Percentiles rank a stretch among this genome's conserved stretches.
phyloP scores from a whole-genome alignment of 2,797 vertebrate species.

The Sebastolobus alascanus region DNA sequence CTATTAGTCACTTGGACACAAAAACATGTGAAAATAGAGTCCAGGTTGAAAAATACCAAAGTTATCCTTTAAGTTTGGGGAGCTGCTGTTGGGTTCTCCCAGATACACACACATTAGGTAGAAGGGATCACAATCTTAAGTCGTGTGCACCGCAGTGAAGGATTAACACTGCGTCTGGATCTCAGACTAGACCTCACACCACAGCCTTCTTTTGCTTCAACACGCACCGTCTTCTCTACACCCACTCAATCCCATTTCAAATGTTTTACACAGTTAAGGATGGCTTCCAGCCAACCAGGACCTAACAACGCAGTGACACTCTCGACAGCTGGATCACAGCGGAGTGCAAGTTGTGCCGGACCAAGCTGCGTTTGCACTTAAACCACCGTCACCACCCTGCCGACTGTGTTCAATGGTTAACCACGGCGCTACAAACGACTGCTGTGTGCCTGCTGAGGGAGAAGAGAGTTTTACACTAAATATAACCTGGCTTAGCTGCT shows the following conservation, averaged over 20 bases:
- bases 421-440: constrained; percentile 64
- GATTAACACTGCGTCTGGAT: constrained; percentile 41
- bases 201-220: constrained; percentile 16
- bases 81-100: constrained; percentile 18
- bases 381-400: constrained; percentile 56
- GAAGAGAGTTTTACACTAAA: constrained; percentile 69
- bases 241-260: constrained; percentile 19
- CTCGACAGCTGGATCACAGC: constrained; percentile 58
- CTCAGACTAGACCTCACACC: constrained; percentile 25
- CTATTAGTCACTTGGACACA: too few relatives aligned
- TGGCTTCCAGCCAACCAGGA: constrained; percentile 16
- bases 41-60: too few relatives aligned
- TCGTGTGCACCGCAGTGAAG: constrained; percentile 23
- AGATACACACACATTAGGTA: background rate
- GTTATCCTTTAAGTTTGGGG: background rate
- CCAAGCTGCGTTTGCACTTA: constrained; percentile 60
- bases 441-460: constrained; percentile 55
- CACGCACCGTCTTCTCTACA: constrained; percentile 6
- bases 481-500: constrained; percentile 67
- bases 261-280: constrained; percentile 24
- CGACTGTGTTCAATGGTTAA: constrained; percentile 72
- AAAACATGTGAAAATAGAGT: too few relatives aligned
- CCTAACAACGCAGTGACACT: constrained; percentile 48
- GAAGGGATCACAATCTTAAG: background rate
- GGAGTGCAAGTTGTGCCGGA: constrained; percentile 43